These are phyloP conservation scores for Drosophila flavopinicola DNA, from an alignment of 2,888 invertebrate genomes.

Conservation along the genomic window DNA sequence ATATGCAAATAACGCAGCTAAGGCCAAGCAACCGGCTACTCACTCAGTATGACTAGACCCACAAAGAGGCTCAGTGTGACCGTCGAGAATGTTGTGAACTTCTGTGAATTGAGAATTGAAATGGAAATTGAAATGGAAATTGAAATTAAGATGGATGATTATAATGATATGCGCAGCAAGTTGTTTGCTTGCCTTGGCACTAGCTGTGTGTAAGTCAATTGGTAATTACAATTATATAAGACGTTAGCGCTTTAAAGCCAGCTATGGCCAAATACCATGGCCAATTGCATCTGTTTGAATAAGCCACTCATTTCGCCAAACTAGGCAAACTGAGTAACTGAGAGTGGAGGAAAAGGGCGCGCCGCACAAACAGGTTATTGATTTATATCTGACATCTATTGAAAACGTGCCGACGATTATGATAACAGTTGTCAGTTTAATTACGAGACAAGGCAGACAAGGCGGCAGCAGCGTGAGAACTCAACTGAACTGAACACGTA, in stretches of 20 bases:
- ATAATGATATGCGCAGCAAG: conserved; percentile 14
- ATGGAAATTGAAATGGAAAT: conserved; percentile 9
- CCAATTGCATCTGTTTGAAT: conserved; percentile 39
- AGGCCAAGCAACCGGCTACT: conserved; percentile 84
- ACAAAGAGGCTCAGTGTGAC: conserved; percentile 96
- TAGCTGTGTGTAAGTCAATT: conserved; percentile 12
- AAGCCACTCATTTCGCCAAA: conserved; percentile 39
- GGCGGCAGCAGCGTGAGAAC: conserved; percentile 52
- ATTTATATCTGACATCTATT: conserved; percentile 55
- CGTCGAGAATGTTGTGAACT: conserved; percentile 95
- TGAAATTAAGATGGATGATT: conserved; percentile 31
- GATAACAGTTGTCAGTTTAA: conserved; percentile 49
- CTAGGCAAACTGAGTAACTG: conserved; percentile 13
- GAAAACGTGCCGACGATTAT: conserved; percentile 67
- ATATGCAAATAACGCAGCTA: conserved; percentile 41
- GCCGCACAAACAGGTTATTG: conserved; percentile 48
- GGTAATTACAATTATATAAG: conserved; percentile 35
- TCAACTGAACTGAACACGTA: conserved; percentile 15
- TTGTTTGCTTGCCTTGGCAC: conserved; percentile 19
- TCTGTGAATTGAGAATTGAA: conserved; percentile 86
- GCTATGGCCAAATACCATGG: conserved; percentile 41
- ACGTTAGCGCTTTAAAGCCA: conserved; percentile 32
- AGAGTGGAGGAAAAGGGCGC: conserved; percentile 52
- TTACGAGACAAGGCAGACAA: conserved; percentile 43
- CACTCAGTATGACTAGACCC: conserved; percentile 96